Conservation (phyloP, 1,140 invertebrate species). For the Meloidogyne exigua region DNA sequence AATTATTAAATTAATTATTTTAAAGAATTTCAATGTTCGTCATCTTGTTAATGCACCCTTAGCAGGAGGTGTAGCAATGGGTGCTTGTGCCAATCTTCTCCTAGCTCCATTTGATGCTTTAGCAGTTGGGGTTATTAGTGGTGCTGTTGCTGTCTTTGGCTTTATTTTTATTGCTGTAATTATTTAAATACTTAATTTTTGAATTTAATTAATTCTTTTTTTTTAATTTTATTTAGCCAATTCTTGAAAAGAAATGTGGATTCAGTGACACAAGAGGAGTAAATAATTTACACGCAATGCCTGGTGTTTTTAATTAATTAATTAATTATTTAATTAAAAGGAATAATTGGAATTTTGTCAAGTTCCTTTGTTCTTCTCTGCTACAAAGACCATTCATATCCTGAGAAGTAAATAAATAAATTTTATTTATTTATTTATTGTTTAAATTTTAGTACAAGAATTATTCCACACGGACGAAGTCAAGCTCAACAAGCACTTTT, state of each 20-base stretch:
- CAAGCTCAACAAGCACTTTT: slow-evolving; percentile 44
- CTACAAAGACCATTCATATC: slow-evolving; percentile 29
- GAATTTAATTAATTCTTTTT: slow-evolving; percentile 6
- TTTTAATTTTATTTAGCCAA: slow-evolving; percentile 8
- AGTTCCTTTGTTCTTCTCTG: slow-evolving; percentile 28
- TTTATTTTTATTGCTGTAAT: slow-evolving; percentile 61
- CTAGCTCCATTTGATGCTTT: slow-evolving; percentile 66
- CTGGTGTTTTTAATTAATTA: slow-evolving; percentile 45
- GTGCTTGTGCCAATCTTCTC: slow-evolving; percentile 68
- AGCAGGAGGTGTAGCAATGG: slow-evolving; percentile 67
- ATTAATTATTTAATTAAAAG: slow-evolving; percentile 3
- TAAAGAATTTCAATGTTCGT: slow-evolving; percentile 58
- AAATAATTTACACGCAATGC: slow-evolving; percentile 67
- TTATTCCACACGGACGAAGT: slow-evolving; percentile 31
- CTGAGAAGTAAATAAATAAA: slow-evolving; percentile 26
- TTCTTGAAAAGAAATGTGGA: slow-evolving; percentile 58
- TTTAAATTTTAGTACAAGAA: slow-evolving; percentile 20
- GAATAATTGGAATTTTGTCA: slow-evolving; percentile 65
- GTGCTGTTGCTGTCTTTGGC: slow-evolving; percentile 59
- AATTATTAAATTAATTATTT: no score
- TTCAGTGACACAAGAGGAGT: slow-evolving; percentile 68
- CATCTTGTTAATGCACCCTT: slow-evolving; percentile 68
- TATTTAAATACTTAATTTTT: slow-evolving; percentile 15
- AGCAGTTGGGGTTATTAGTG: slow-evolving; percentile 65
- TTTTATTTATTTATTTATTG: neutral